Percentiles rank a stretch among this genome's conserved stretches.
These are phyloP conservation scores for Ophion slaviceki DNA, from an alignment of 2,888 invertebrate species.

Conservation along the genomic window DNA sequence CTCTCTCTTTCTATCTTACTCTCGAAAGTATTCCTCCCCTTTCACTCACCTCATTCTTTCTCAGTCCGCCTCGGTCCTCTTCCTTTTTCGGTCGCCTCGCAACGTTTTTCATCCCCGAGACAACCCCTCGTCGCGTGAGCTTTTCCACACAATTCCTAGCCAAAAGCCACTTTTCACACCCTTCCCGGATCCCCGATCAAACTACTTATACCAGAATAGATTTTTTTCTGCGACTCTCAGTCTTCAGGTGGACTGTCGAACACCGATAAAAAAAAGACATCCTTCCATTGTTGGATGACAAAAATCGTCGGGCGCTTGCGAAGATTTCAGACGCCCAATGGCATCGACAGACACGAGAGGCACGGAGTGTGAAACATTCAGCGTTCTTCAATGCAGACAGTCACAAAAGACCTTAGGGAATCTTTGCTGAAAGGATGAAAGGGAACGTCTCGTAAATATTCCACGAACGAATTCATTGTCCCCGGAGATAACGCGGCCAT, in stretches of 20 bases:
- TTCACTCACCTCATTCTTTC: constrained; percentile 65
- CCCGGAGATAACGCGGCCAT: background rate
- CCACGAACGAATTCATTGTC: constrained; percentile 1
- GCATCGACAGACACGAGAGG: constrained; percentile 5
- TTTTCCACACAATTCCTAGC: constrained; percentile 52
- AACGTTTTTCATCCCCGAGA: constrained; percentile 44
- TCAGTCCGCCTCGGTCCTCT: constrained; percentile 44
- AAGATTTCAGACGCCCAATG: constrained; percentile 16
- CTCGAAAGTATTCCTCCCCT: constrained; percentile 59
- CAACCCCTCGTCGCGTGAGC: constrained; percentile 44
- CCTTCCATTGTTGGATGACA: constrained; percentile 72
- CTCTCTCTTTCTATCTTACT: constrained; percentile 70
- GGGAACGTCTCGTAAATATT: constrained; percentile 7
- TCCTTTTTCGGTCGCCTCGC: constrained; percentile 44
- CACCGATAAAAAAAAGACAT: constrained; percentile 64
- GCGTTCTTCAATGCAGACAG: background rate
- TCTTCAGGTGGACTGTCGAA: constrained; percentile 46
- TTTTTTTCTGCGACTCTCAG: constrained; percentile 20
- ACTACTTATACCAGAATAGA: constrained; percentile 38
- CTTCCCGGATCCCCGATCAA: constrained; percentile 36
- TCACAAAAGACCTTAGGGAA: constrained; percentile 3
- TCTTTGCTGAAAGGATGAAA: constrained; percentile 1
- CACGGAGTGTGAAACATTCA: constrained; percentile 14
- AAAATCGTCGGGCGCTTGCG: constrained; percentile 70
- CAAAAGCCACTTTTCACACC: constrained; percentile 73